Evolutionary conservation across 2,888 invertebrate species (phyloP).

Genomic region (Phyllotreta striolata): DNA sequence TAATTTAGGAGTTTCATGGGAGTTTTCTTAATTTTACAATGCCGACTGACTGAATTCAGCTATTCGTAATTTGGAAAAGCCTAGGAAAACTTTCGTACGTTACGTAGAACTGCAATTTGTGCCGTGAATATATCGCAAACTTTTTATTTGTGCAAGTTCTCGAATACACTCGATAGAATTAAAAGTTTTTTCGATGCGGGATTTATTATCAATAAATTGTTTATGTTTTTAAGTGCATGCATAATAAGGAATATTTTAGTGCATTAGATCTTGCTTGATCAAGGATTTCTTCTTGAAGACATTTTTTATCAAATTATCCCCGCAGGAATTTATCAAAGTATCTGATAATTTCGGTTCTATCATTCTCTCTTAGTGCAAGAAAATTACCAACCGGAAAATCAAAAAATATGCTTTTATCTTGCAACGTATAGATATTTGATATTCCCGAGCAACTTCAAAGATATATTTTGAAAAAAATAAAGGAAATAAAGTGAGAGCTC

Average conservation of each 20-base stretch:
- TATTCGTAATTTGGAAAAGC: slow-evolving; percentile 25
- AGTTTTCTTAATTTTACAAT: slow-evolving; percentile 35
- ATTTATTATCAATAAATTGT: background rate
- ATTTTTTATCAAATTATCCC: too few relatives aligned
- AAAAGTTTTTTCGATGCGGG: background rate
- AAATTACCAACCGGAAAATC: slow-evolving; percentile 25
- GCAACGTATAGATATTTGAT: slow-evolving; percentile 1
- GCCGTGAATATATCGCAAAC: slow-evolving; percentile 50
- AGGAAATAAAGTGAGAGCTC: slow-evolving; percentile 28
- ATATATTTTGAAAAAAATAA: slow-evolving; percentile 28
- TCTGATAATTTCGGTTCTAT: background rate
- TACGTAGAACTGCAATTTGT: slow-evolving; percentile 40
- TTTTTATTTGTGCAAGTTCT: slow-evolving; percentile 40
- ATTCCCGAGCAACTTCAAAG: slow-evolving; percentile 27
- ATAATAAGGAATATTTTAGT: too few relatives aligned
- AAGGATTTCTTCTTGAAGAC: too few relatives aligned
- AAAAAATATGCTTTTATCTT: slow-evolving; percentile 28
- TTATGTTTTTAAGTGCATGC: background rate
- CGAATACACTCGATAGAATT: slow-evolving; percentile 15
- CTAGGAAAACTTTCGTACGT: slow-evolving; percentile 43
- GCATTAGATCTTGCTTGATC: too few relatives aligned
- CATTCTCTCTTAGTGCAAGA: background rate
- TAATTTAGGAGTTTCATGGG: slow-evolving; percentile 36
- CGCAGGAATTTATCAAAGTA: too few relatives aligned
- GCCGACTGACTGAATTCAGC: slow-evolving; percentile 30